Conservation (phyloP, 2,113 vertebrate species). For the Pseudopodoces humilis region DNA sequence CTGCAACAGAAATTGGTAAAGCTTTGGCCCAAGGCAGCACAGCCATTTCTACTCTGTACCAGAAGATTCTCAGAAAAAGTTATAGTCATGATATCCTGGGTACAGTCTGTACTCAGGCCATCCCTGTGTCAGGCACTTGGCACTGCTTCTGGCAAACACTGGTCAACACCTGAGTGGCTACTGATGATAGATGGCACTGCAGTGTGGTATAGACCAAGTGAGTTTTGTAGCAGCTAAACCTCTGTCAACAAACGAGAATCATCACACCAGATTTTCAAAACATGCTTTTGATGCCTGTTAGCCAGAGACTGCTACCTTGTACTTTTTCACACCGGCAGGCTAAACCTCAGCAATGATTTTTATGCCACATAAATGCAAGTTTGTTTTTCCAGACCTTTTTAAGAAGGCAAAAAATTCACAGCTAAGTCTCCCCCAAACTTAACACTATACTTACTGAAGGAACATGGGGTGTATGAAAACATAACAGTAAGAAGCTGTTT, state of each 20-base stretch:
- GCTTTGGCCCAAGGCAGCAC: background rate
- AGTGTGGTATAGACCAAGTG: background rate
- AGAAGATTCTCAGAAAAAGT: background rate
- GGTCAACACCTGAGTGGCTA: background rate
- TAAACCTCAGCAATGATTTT: background rate
- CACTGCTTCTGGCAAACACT: background rate
- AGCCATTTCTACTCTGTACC: background rate
- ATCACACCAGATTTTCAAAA: background rate
- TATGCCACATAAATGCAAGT: background rate
- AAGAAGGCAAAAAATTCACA: slow-evolving; percentile 31
- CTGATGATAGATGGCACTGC: background rate
- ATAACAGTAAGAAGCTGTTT: slow-evolving; percentile 72
- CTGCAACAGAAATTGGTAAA: background rate
- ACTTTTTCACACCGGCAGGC: background rate
- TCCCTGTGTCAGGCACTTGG: background rate
- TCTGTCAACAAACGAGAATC: background rate
- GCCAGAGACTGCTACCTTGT: background rate
- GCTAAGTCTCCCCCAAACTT: slow-evolving; percentile 45
- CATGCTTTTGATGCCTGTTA: background rate
- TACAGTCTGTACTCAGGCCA: background rate
- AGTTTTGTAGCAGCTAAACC: background rate
- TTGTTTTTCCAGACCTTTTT: slow-evolving; percentile 46
- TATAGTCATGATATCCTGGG: background rate
- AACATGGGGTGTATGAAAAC: slow-evolving; percentile 34
- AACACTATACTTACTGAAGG: slow-evolving; percentile 50